Evolutionary conservation across 2,888 invertebrate species (phyloP).

Genomic region (Mongoloraphidia duomilia): DNA sequence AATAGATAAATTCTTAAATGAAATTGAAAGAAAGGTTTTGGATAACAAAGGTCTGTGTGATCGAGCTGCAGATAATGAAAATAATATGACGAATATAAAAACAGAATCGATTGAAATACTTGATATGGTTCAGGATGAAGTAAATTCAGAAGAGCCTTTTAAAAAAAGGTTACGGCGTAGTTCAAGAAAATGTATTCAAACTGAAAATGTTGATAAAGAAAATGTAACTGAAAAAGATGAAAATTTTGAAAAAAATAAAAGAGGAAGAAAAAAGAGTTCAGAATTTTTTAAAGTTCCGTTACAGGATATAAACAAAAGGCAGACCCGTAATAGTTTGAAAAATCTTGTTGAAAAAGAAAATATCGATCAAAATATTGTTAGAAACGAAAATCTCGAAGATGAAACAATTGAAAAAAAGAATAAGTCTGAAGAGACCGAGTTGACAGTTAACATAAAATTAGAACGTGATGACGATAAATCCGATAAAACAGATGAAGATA

Average conservation of each 20-base stretch:
- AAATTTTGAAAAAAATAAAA: background rate
- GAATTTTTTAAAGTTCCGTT: too few species aligned
- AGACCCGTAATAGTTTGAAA: too few species aligned
- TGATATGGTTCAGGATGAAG: background rate
- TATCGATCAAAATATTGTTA: too few species aligned
- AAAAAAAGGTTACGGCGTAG: background rate
- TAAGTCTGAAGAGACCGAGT: background rate
- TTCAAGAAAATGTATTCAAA: background rate
- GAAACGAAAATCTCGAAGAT: background rate
- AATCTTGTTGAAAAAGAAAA: too few species aligned
- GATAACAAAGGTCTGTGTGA: background rate
- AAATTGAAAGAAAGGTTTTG: conserved; percentile 4
- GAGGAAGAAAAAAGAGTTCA: background rate
- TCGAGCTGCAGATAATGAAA: background rate
- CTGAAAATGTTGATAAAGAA: background rate
- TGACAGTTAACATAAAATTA: background rate
- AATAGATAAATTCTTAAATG: conserved; percentile 5
- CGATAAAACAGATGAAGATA: background rate
- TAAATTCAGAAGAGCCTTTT: background rate
- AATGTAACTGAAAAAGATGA: background rate
- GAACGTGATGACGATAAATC: background rate
- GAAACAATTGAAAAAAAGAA: background rate
- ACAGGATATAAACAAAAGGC: too few species aligned
- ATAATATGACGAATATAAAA: background rate
- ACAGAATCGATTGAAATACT: background rate